A percentile compares a stretch with the other conserved stretches of the same genome.
Evolutionary conservation across 2,113 vertebrate species (phyloP).

Genomic region (Ochotona curzoniae): DNA sequence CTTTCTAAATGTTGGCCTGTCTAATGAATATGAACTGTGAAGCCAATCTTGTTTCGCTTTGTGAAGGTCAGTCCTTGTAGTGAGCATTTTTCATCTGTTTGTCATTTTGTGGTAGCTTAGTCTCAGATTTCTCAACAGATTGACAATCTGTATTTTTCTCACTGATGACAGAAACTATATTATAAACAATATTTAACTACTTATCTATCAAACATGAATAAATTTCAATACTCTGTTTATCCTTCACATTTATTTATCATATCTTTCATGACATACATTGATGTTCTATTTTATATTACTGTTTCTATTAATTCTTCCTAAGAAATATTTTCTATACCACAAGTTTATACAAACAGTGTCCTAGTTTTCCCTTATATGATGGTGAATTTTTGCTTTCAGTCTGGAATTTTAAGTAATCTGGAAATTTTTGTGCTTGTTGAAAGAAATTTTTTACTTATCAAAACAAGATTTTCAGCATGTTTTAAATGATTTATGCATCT

Average conservation of each 20-base stretch:
- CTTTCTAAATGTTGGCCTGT: background rate
- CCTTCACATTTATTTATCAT: conserved; percentile 7
- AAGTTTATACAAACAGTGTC: background rate
- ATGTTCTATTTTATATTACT: background rate
- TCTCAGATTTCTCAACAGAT: conserved; percentile 6
- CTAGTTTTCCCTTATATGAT: background rate
- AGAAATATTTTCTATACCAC: background rate
- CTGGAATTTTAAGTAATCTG: background rate
- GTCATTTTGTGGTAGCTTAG: background rate
- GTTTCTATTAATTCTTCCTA: background rate
- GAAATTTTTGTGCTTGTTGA: background rate
- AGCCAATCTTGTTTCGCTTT: background rate
- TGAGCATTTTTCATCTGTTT: background rate
- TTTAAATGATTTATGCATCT: background rate
- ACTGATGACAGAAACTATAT: background rate
- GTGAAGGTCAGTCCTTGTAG: background rate
- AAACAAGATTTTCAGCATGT: background rate
- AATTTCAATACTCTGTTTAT: background rate
- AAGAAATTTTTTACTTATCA: background rate
- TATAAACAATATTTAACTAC: background rate
- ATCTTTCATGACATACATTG: background rate
- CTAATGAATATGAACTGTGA: background rate
- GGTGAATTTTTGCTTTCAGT: background rate
- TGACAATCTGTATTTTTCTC: background rate
- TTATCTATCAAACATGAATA: background rate